phyloP scores from a whole-genome alignment of 2,797 vertebrate genomes.

The Microhierax caerulescens region DNA sequence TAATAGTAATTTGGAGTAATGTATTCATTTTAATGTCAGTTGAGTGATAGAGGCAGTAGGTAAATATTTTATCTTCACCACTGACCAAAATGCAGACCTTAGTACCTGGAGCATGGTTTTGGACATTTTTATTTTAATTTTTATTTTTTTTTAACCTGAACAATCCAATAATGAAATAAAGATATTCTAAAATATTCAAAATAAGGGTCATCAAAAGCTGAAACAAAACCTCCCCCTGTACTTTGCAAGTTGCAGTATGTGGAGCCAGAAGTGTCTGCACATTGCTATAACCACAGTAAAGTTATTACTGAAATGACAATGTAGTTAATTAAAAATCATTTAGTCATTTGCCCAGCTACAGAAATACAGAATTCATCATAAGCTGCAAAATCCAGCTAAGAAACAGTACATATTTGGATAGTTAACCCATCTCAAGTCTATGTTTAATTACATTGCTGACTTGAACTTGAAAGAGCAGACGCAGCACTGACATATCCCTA shows the following conservation, averaged over 20 bases:
- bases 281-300: background rate
- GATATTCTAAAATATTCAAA: background rate
- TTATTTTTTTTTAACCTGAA: background rate
- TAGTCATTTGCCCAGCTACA: background rate
- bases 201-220: background rate
- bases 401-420: background rate
- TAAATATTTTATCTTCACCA: background rate
- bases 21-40: background rate
- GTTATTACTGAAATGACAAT: background rate
- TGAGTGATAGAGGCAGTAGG: background rate
- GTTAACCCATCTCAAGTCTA: background rate
- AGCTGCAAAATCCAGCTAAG: background rate
- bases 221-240: background rate
- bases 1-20: background rate
- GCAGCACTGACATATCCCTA: background rate
- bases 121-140: too few relatives aligned
- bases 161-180: background rate
- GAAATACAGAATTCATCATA: background rate
- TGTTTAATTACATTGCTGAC: conserved; percentile 1
- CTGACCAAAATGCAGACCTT: background rate
- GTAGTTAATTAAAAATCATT: background rate
- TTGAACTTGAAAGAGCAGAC: background rate
- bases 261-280: background rate
- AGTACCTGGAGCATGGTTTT: background rate
- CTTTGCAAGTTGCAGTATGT: background rate